Conservation (phyloP, 2,113 vertebrate species). For the Carollia perspicillata region DNA sequence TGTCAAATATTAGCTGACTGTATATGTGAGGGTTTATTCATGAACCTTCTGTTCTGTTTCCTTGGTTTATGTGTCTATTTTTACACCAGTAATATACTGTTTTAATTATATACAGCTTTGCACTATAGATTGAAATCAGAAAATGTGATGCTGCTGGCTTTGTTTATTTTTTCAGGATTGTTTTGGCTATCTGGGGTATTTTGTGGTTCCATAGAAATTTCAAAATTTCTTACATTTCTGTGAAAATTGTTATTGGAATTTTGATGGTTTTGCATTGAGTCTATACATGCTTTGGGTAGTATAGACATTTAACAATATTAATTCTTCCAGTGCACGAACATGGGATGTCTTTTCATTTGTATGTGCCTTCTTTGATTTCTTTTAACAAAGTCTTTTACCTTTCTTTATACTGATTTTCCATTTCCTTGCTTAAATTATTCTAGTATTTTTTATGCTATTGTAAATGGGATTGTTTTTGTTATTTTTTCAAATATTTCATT, state of each 20-base stretch:
- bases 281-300: not conserved
- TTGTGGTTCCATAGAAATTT: not conserved
- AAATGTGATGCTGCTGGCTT: not conserved
- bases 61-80: not conserved
- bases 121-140: not conserved
- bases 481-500: not conserved
- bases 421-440: conserved; percentile 18
- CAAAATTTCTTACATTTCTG: not conserved
- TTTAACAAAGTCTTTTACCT: not conserved
- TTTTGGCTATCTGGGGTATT: not conserved
- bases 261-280: not conserved
- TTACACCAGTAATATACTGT: not conserved
- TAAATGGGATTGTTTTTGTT: not conserved
- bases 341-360: not conserved
- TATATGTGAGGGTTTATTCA: not conserved
- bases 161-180: not conserved
- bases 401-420: not conserved
- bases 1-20: not conserved
- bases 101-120: not conserved
- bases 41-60: not conserved
- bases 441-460: not conserved
- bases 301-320: not conserved
- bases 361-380: not conserved
- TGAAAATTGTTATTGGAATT: not conserved
- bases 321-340: not conserved